These are phyloP conservation scores for Parus major DNA, from an alignment of 2,113 vertebrate species.

Conservation along the genomic window DNA sequence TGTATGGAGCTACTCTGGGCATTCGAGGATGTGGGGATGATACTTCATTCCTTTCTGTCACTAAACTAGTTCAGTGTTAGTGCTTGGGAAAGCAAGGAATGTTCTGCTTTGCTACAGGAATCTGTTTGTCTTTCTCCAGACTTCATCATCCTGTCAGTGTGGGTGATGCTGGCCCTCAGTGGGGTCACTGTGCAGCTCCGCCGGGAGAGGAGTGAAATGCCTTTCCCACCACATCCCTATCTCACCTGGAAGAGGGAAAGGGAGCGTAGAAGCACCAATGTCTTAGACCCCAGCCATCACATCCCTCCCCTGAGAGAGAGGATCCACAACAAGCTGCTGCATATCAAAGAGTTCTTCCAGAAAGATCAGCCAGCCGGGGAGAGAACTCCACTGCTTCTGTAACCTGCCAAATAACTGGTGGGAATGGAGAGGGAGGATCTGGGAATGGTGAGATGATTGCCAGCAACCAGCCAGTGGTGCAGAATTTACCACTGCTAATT, in stretches of 20 bases:
- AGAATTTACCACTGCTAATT: background rate
- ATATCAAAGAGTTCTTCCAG: conserved; percentile 72
- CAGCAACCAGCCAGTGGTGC: background rate
- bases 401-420: background rate
- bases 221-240: conserved; percentile 92
- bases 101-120: background rate
- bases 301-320: conserved; percentile 83
- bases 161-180: conserved; percentile 83
- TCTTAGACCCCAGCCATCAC: conserved; percentile 94
- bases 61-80: background rate
- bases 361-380: conserved; percentile 80
- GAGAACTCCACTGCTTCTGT: conserved; percentile 89
- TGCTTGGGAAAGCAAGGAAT: background rate
- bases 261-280: conserved; percentile 90
- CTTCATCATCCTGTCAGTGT: conserved; percentile 84
- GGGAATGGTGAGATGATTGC: background rate
- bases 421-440: background rate
- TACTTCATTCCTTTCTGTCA: background rate
- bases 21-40: background rate
- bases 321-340: conserved; percentile 69
- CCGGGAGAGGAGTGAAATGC: conserved; percentile 78
- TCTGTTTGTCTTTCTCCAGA: conserved; percentile 68
- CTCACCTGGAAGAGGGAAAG: conserved; percentile 87
- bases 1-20: background rate
- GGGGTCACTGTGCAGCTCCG: conserved; percentile 86